Evolutionary conservation across 2,888 invertebrate genomes (phyloP), one percentile per base, ranked within the genome.

Genomic region (Octodonta nipae): DNA sequence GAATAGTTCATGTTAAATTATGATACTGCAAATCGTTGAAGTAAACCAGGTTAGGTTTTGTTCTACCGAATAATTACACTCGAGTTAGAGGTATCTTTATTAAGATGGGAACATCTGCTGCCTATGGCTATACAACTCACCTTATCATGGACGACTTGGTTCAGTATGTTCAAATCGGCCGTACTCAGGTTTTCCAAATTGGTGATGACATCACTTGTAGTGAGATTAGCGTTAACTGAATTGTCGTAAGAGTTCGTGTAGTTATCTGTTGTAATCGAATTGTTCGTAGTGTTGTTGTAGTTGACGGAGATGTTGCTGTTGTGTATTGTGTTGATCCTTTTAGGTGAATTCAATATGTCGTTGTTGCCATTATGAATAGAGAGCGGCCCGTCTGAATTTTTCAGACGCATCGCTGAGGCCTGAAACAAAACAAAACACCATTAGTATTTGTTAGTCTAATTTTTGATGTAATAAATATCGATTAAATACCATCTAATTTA

Each of bases 381-480:
- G 44, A 63, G 44, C 8, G 61, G 56, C 24, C 60, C 60, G 36
- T 60, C 61, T 42, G 52, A 50, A 37, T 56, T 52, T 49, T 64
- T 64, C 47, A 65, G 51, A 39, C 63, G 63, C 65, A 65, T 64
- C 79, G 81, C 57, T 83, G 78, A 61, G 87, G 93, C 55, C 78
- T 96, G 56, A 96, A 22, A n/a, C n/a, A n/a, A n/a, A n/a, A n/a
- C n/a, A n/a, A n/a, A n/a, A n/a, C n/a, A n/a, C n/a, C n/a, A n/a
- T n/a, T n/a, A n/a, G n/a, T n/a, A n/a, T n/a, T n/a, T n/a, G n/a
- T n/a, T n/a, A n/a, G n/a, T n/a, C n/a, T n/a, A n/a, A n/a, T n/a
- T n/a, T n/a, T n/a, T n/a, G n/a, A n/a, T n/a, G n/a, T n/a, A n/a
- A n/a, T n/a, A n/a, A n/a, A n/a, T n/a, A n/a, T n/a, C n/a, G n/a